Evolutionary conservation across 2,113 vertebrate species (phyloP), one percentile per base, ranked within the genome.

Genomic region (Hirundichthys speculiger): DNA sequence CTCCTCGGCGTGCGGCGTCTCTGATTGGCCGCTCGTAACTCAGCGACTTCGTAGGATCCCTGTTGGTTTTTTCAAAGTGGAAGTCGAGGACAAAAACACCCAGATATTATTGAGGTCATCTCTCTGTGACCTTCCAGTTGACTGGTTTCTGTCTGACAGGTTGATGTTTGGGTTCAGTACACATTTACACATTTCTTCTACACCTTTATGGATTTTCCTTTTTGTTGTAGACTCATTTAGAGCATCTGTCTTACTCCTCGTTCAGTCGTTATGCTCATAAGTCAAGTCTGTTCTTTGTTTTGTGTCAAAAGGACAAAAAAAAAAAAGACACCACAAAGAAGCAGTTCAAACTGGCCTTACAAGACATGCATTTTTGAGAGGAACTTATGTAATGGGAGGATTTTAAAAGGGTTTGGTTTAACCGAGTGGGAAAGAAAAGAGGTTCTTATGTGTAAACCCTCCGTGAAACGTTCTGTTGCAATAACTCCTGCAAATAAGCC

Each of bases 271-370:
- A 50, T 56, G 63, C 41, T 65, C 70, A 64, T 65, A 51, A 87
- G 86, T 82, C 88, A 68, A 58, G 77, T 86, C 81, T 82, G 73
- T 62, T 69, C 67, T 52, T 19, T 52, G 30, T 65, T 60, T 64
- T 12, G 25, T 58, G 16, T 69, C 45, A 45, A 11, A 52, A 16
- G 34, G 9, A 14, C 38, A 30, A 47, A 52, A 40, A 13, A 54
- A 56, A 62, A 20, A 43, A n/a, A 34, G 30, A 34, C 30, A 12
- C 25, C 19, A 16, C 48, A 51, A 8, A 16, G 4, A 19, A 22
- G 48, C 12, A 13, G 43, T 46, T 50, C 21, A 21, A 5, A 15
- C n/a, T 22, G n/a, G 1, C 27, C 14, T 13, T 13, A 13, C 13
- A 24, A n/a, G 56, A 61, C 14, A 1, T 20, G 15, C 6, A 2